A percentile compares a stretch with the other conserved stretches of the same genome.
These are phyloP conservation scores for Ifrita kowaldi DNA, from an alignment of 2,113 vertebrate genomes.

Conservation along the genomic window DNA sequence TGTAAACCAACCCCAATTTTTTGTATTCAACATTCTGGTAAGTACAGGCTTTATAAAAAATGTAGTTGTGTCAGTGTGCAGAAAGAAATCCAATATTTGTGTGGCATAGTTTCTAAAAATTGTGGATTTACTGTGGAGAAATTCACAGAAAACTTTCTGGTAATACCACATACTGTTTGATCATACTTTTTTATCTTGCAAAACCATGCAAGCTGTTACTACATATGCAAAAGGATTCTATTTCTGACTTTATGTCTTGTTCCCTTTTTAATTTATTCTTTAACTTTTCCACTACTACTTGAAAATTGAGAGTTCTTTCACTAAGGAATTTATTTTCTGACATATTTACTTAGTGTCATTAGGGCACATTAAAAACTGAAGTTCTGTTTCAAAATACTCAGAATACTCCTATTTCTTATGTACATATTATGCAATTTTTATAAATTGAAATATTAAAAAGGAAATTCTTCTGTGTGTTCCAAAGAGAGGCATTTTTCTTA, in stretches of 20 bases:
- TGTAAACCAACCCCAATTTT: conserved; percentile 58
- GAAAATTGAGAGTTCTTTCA: neutral
- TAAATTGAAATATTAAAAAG: neutral
- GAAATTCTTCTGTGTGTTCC: neutral
- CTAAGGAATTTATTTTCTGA: neutral
- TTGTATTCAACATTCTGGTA: conserved; percentile 84
- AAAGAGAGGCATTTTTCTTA: neutral
- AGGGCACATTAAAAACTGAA: neutral
- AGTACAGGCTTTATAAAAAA: neutral
- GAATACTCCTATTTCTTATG: neutral
- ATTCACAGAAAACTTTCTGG: neutral
- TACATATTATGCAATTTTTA: neutral
- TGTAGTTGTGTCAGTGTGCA: neutral
- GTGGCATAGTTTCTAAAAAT: neutral
- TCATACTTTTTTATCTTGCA: neutral
- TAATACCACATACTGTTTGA: neutral
- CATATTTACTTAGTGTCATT: neutral
- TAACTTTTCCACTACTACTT: neutral
- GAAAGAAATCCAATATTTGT: neutral
- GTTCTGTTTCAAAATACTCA: neutral
- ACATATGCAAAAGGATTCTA: neutral
- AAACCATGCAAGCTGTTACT: neutral
- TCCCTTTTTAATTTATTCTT: neutral
- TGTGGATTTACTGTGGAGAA: neutral
- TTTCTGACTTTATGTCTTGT: neutral